Base-by-base conservation (phyloP, 2,888 invertebrate species). In the Amaurobius ferox region DNA sequence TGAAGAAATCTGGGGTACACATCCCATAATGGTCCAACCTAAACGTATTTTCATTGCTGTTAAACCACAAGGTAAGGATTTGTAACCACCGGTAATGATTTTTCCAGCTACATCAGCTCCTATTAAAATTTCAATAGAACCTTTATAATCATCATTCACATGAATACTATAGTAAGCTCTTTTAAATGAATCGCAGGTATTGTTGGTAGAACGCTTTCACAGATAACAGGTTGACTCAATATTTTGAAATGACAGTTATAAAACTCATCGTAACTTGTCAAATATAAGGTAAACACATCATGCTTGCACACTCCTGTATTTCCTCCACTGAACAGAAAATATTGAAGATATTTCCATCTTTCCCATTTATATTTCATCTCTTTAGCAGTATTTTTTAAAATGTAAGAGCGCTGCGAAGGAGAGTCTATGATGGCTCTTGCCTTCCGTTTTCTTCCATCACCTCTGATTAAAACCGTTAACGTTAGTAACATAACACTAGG, bases 81-180 rank as follows among this genome's bases (percentile, higher is more conserved):
- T 2, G 11, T 9, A 48, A 9, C 48, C 48, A 48, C 48, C 48
- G 5, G 48, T 61, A 13, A 61, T 61, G 0, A 61, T 1, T 26
- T 23, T 61, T 61, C 61, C 61, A 0, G 26, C 26, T 6, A 61
- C 61, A 19, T 61, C 61, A 28, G 64, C 64, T 55, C 29, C 29
- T 7, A 64, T 64, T 11, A 64, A n/a, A 29, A 64, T 64, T 64
- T 64, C 64, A 64, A 64, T 64, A 28, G 64, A 29, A 29, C 7
- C 64, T 29, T 23, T 44, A 44, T 3, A 16, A 44, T 44, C 44
- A 44, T 44, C 44, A 13, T 44, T n/a, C 13, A 44, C n/a, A 44
- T 44, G 5, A 44, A 44, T 44, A 3, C n/a, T 44, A n/a, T 61
- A 9, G 6, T n/a, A 11, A 55, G 55, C 19, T 55, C 55, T 55